A percentile compares a stretch with the other conserved stretches of the same genome.
These are phyloP conservation scores for Calephelis perditalis DNA, from an alignment of 2,888 invertebrate genomes.

Conservation along the genomic window DNA sequence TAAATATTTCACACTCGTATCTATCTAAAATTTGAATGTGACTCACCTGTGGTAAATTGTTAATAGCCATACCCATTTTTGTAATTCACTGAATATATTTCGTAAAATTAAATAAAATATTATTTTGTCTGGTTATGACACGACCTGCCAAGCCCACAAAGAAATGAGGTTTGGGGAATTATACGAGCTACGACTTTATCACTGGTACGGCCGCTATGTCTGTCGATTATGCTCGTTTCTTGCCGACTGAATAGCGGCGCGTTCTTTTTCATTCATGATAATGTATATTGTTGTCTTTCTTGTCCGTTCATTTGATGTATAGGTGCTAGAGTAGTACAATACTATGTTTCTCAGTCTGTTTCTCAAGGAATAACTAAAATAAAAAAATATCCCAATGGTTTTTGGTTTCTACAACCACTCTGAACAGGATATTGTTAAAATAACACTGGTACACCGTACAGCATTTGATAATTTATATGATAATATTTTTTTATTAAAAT, in stretches of 20 bases:
- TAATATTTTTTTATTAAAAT: constrained; percentile 19
- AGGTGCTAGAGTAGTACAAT: constrained; percentile 32
- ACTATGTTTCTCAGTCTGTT: constrained; percentile 19
- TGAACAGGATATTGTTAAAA: not conserved
- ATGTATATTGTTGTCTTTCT: constrained; percentile 58
- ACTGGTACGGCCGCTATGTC: constrained; percentile 38
- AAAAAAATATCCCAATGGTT: not conserved
- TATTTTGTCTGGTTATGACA: constrained; percentile 44
- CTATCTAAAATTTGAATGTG: constrained; percentile 11
- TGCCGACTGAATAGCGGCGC: constrained; percentile 41
- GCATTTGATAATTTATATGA: not conserved
- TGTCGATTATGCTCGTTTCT: constrained; percentile 42
- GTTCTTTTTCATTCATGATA: constrained; percentile 70
- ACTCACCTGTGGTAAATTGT: constrained; percentile 67
- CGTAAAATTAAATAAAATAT: constrained; percentile 36
- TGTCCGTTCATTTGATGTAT: constrained; percentile 33
- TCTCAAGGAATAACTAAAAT: not conserved
- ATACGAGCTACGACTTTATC: constrained; percentile 8
- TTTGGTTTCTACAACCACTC: not conserved
- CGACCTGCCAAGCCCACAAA: constrained; percentile 62
- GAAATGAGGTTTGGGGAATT: constrained; percentile 42
- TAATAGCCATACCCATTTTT: constrained; percentile 67
- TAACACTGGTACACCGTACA: not conserved
- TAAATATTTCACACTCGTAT: not conserved
- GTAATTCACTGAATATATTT: constrained; percentile 36